Percentiles rank a stretch among this genome's conserved stretches.
These are phyloP conservation scores for Varroa destructor DNA, from an alignment of 1,140 invertebrate species.

Conservation along the genomic window DNA sequence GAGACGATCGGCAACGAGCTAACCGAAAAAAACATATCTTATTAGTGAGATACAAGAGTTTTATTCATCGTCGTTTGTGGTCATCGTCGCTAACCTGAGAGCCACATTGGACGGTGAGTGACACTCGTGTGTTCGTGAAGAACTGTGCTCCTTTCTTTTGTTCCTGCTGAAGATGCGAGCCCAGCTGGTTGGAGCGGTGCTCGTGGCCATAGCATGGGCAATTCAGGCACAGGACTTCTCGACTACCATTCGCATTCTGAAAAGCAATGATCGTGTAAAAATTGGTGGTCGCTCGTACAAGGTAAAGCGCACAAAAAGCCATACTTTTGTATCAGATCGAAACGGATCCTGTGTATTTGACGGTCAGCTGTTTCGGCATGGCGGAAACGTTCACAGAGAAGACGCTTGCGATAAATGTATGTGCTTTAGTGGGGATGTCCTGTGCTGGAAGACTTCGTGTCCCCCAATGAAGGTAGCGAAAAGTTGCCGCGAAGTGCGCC, in stretches of 20 bases:
- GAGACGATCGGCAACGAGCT: too few species aligned
- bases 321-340: not conserved
- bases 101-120: too few species aligned
- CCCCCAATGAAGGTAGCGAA: slow-evolving; percentile 9
- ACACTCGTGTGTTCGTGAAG: too few species aligned
- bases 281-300: slow-evolving; percentile 26
- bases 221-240: slow-evolving; percentile 3
- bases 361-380: slow-evolving; percentile 13
- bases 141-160: too few species aligned
- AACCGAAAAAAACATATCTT: too few species aligned
- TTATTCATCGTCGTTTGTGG: too few species aligned
- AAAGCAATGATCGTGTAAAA: slow-evolving; percentile 16
- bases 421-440: slow-evolving; percentile 20
- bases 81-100: too few species aligned
- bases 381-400: slow-evolving; percentile 3
- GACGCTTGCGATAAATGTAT: slow-evolving; percentile 24
- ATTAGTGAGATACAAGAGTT: too few species aligned
- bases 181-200: not conserved
- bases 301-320: not conserved
- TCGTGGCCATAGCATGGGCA: not conserved
- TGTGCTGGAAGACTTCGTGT: slow-evolving; percentile 18
- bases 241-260: slow-evolving; percentile 3
- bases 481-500: slow-evolving; percentile 17
- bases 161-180: not conserved
- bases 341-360: slow-evolving; percentile 21